Percentiles rank a stretch among this genome's conserved stretches.
Evolutionary conservation across 1,140 invertebrate species (phyloP).

Genomic region (Diorhabda sublineata): DNA sequence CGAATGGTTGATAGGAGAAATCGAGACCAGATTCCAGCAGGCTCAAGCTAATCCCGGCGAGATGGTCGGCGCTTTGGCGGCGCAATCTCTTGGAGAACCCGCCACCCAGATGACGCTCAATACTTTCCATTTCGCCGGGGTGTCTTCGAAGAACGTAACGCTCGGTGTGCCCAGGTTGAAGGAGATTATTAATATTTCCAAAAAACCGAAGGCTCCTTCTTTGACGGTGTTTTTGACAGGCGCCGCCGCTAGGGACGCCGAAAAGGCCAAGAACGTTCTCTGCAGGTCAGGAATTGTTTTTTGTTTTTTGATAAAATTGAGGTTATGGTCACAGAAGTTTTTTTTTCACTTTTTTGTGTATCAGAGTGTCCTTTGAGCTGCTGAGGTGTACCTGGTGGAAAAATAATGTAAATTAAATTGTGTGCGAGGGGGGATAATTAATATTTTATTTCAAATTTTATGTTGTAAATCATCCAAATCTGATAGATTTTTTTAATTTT

Average conservation of each 20-base stretch:
- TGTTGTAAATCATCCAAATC: too few relatives aligned
- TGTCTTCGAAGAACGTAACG: constrained; percentile 99
- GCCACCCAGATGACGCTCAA: constrained; percentile 99
- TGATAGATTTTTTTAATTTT: too few relatives aligned
- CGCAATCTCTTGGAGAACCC: constrained; percentile 97
- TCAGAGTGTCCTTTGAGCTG: too few relatives aligned
- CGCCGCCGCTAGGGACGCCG: constrained; percentile 92
- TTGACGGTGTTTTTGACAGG: constrained; percentile 96
- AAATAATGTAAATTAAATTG: too few relatives aligned
- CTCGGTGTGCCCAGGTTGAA: constrained; percentile 95
- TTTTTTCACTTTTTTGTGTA: too few relatives aligned
- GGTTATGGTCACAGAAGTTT: too few relatives aligned
- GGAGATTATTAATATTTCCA: constrained; percentile 99
- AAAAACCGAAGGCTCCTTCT: constrained; percentile 98
- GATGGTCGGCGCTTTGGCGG: constrained; percentile 98
- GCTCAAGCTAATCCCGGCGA: constrained; percentile 91
- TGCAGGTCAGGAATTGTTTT: constrained; percentile 52
- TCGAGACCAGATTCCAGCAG: constrained; percentile 97
- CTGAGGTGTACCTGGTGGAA: too few relatives aligned
- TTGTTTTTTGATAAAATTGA: not conserved
- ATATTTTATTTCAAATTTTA: too few relatives aligned
- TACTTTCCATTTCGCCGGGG: constrained; percentile 99
- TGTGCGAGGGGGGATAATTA: too few relatives aligned
- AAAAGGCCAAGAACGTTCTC: constrained; percentile 98
- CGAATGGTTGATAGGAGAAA: constrained; percentile 99